Evolutionary conservation across 2,113 vertebrate genomes (phyloP), one percentile per base, ranked within the genome.

Genomic region (Dipodomys stephensi): DNA sequence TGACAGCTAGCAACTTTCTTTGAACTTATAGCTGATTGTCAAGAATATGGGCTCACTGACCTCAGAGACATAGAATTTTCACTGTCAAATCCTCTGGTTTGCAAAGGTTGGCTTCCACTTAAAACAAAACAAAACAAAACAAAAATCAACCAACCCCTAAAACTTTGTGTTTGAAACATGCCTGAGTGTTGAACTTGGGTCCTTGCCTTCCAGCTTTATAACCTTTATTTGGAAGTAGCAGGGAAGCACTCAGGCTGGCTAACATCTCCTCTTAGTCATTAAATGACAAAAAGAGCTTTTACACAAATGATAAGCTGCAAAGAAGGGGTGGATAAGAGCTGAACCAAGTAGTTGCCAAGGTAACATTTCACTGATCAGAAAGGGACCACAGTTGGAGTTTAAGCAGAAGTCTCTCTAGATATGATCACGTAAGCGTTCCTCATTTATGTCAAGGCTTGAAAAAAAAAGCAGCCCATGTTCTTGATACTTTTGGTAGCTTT

Each of bases 351-450:
- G 96, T 96, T 96, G 87, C 93, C 95, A 95, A 82, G 96, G 96
- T 95, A 95, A 96, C 96, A 72, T 96, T 85, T 96, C 92, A 88
- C 87, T 95, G 94, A 95, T 96, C 84, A 92, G 91, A 94, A 96
- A 93, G 60, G 78, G 85, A 87, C 1, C 1, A 35, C 90, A 82
- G 53, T 84, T 39, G 92, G 88, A 89, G 84, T 95, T 96, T 96
- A 85, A 95, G 92, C 65, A 85, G 90, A 85, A 91, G 92, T 94
- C 84, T 92, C 87, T 88, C 53, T 57, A 57, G 15, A 57, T 18
- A 57, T 57, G 53, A 11, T 57, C 53, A 57, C 15, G 15, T 13
- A 57, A 57, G 53, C 15, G 53, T 57, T 57, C 53, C 15, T 16
- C 15, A 13, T 16, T 13, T 57, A 57, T 57, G 53, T 16, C 53